Conservation (phyloP, 2,113 vertebrate genomes). For the Gavialis gangeticus region DNA sequence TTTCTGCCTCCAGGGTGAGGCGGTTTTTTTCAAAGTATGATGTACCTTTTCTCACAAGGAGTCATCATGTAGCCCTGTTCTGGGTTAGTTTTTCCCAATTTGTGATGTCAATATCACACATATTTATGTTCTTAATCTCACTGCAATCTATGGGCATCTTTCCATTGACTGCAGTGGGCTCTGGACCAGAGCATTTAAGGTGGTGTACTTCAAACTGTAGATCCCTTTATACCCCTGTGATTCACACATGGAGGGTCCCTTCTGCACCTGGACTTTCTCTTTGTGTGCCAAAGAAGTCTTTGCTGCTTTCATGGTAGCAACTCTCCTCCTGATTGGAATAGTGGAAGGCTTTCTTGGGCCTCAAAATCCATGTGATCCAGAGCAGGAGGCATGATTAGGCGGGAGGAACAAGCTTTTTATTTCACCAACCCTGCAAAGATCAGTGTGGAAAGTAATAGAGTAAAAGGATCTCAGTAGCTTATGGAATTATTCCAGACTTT, state of each 20-base stretch:
- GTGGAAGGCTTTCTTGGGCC: not conserved
- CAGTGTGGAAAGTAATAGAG: not conserved
- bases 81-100: too few relatives aligned
- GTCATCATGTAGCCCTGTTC: too few relatives aligned
- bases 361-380: not conserved
- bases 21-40: too few relatives aligned
- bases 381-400: not conserved
- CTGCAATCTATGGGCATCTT: not conserved
- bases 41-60: too few relatives aligned
- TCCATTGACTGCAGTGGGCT: not conserved
- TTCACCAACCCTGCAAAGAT: not conserved
- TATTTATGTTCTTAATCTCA: not conserved
- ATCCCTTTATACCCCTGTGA: not conserved
- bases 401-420: not conserved
- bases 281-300: not conserved
- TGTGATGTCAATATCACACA: too few relatives aligned
- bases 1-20: too few relatives aligned
- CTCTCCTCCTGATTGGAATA: not conserved
- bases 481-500: not conserved
- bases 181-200: not conserved
- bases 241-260: not conserved
- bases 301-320: not conserved
- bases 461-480: not conserved
- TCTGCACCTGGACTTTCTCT: not conserved
- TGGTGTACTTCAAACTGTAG: not conserved